Base-by-base conservation (phyloP, 2,113 vertebrate species). In the Planiliza haematocheilus region DNA sequence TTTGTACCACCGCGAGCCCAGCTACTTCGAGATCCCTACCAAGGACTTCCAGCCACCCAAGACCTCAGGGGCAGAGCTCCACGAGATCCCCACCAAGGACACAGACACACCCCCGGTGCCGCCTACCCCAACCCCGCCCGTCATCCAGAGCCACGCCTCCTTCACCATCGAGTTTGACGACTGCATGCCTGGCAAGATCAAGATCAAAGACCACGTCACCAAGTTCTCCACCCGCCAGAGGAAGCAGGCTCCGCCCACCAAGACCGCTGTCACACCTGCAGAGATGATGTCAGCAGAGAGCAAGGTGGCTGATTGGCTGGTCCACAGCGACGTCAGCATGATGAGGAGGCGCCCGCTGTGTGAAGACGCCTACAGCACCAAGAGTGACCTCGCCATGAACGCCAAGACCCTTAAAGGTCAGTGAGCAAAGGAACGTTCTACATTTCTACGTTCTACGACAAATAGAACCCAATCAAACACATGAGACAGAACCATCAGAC, bases 121-220 rank as follows among this genome's bases (percentile, higher is more conserved):
- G 1, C 30, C 80, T 14, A 85, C 80, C 2, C 60, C 75, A 4
- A 94, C 92, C 0, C 89, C 92, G 0, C 96, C 96, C 0, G 95
- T 95, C 1, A 94, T 97, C 50, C 98, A 99, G 81, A 99, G 97
- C 90, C 98, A 99, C 6, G 97, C 98, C 39, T 99, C 97, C 57
- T 99, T 99, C 89, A 99, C 98, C 76, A 99, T 99, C 16, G 98
- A 99, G 91, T 99, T 99, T 39, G 98, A 99, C 1, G 94, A 96
- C 67, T 91, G 95, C 81, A 95, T 92, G 10, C 97, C 97, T 0
- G 97, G 97, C 46, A 98, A 97, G 91, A 95, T 99, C 59, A 99
- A 98, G 91, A 99, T 99, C 90, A 97, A 96, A 86, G 97, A 99
- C 74, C 98, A 99, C 0, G 93, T 99, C 61, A 99, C 97, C 71